These are phyloP conservation scores for Heliconius ismenius DNA, from an alignment of 2,888 invertebrate species.

Conservation along the genomic window DNA sequence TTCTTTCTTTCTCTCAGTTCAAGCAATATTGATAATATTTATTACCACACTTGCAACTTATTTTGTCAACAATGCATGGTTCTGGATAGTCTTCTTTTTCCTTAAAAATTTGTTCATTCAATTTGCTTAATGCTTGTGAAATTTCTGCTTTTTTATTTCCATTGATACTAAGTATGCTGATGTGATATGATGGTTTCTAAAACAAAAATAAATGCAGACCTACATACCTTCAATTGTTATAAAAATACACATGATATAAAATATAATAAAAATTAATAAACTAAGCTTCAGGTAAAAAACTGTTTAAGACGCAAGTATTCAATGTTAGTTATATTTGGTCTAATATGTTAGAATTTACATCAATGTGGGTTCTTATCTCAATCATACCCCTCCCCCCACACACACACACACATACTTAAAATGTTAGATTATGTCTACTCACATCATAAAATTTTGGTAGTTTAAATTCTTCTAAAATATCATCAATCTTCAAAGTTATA, in stretches of 20 bases:
- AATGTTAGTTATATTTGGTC: not conserved
- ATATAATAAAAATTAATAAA: not conserved
- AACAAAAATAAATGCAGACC: constrained; percentile 41
- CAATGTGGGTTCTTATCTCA: not conserved
- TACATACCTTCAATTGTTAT: not conserved
- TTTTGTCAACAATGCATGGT: constrained; percentile 75
- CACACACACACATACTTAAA: not conserved
- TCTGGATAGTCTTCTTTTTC: constrained; percentile 62
- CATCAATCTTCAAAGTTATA: constrained; percentile 84
- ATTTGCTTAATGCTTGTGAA: constrained; percentile 66
- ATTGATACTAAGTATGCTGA: constrained; percentile 90
- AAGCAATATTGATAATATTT: constrained; percentile 84
- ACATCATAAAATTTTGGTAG: constrained; percentile 90
- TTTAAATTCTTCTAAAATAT: constrained; percentile 86
- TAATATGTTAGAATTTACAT: not conserved
- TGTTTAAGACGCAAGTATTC: not conserved
- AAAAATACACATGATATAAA: not conserved
- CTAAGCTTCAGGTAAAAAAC: not conserved
- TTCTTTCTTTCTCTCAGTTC: constrained; percentile 50
- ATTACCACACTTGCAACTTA: constrained; percentile 89
- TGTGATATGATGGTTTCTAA: constrained; percentile 92
- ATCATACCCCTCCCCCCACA: too few species aligned
- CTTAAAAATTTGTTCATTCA: constrained; percentile 72
- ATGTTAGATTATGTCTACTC: constrained; percentile 42
- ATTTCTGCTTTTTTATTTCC: constrained; percentile 84